Evolutionary conservation across 1,140 invertebrate species (phyloP).

Genomic region (Daktulosphaira vitifoliae): DNA sequence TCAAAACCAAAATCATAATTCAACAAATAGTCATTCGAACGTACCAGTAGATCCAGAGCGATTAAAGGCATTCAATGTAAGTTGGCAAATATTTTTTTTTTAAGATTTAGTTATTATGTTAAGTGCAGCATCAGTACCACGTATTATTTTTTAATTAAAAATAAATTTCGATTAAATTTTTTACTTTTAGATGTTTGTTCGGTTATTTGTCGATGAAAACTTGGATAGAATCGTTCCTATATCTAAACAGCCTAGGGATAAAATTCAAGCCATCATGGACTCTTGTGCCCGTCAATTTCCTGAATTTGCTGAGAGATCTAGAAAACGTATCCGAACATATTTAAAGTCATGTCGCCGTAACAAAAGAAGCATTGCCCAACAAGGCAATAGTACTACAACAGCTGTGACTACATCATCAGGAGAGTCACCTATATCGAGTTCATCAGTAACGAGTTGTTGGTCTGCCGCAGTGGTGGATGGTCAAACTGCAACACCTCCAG

Average conservation of each 20-base stretch:
- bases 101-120: no score
- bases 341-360: slow-evolving; percentile 90
- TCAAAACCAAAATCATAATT: no score
- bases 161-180: no score
- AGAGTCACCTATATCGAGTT: no score
- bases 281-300: slow-evolving; percentile 94
- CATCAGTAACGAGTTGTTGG: no score
- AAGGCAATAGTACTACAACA: neutral
- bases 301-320: slow-evolving; percentile 85
- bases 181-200: slow-evolving; percentile 90
- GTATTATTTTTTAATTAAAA: no score
- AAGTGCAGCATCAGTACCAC: no score
- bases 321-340: slow-evolving; percentile 91
- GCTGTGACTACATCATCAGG: no score
- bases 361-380: slow-evolving; percentile 57
- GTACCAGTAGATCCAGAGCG: slow-evolving; percentile 77
- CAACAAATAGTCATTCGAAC: neutral
- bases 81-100: slow-evolving; percentile 43
- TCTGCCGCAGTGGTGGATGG: no score
- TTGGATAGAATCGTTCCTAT: slow-evolving; percentile 92
- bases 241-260: slow-evolving; percentile 94
- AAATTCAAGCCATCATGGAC: slow-evolving; percentile 95
- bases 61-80: slow-evolving; percentile 94
- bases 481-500: no score
- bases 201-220: slow-evolving; percentile 94